Conservation (phyloP, 1,140 invertebrate species). For the Aradophagus sp. region DNA sequence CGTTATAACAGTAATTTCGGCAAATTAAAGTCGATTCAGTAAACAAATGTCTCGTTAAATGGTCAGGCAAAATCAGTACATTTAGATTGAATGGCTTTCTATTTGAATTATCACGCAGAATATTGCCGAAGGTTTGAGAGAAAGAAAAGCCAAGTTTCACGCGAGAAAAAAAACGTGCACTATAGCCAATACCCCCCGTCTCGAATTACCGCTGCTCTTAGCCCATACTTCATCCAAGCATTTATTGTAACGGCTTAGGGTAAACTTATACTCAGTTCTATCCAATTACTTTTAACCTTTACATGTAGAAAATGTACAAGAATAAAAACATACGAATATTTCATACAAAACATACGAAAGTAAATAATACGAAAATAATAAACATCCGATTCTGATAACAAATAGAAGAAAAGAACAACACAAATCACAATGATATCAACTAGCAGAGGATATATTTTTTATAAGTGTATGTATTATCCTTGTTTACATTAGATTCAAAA, state of each 20-base stretch:
- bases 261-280: constrained; percentile 59
- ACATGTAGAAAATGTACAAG: constrained; percentile 62
- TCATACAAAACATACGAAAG: too few relatives aligned
- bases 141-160: constrained; percentile 37
- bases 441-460: too few relatives aligned
- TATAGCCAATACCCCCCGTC: constrained; percentile 61
- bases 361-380: too few relatives aligned
- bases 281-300: constrained; percentile 71
- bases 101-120: constrained; percentile 12
- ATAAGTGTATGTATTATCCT: too few relatives aligned
- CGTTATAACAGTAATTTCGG: neutral
- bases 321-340: constrained; percentile 46
- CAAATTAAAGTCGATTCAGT: too few relatives aligned
- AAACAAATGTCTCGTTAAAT: too few relatives aligned
- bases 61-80: neutral
- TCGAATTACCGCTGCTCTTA: constrained; percentile 73
- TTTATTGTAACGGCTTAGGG: constrained; percentile 66
- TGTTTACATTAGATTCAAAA: too few relatives aligned
- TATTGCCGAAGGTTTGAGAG: constrained; percentile 17
- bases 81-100: constrained; percentile 9
- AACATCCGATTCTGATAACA: too few relatives aligned
- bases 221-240: constrained; percentile 65
- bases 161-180: constrained; percentile 35
- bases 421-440: too few relatives aligned
- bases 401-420: too few relatives aligned